These are phyloP conservation scores for Salvator merianae DNA, from an alignment of 2,113 vertebrate species.

Conservation along the genomic window DNA sequence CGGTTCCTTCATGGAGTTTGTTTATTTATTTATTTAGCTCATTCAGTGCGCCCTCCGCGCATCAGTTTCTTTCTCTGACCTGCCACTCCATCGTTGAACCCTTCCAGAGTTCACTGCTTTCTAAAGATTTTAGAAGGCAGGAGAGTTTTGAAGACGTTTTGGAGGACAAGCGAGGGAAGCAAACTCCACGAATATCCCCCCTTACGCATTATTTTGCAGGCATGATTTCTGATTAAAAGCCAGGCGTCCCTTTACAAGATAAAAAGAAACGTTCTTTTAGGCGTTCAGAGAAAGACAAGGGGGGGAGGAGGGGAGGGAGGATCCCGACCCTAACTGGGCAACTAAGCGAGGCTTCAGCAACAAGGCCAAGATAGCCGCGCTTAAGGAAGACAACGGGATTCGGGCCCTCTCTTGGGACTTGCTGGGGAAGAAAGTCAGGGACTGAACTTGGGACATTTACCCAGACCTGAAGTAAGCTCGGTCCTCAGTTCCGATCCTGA, in stretches of 20 bases:
- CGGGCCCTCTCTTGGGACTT: too few relatives aligned
- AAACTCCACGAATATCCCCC: not conserved
- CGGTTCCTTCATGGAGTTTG: not conserved
- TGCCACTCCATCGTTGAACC: conserved; percentile 49
- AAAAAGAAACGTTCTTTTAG: not conserved
- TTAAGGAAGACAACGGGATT: not conserved
- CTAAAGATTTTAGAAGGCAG: conserved; percentile 24
- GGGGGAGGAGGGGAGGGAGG: not conserved
- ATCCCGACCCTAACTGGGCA: not conserved
- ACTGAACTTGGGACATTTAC: not conserved
- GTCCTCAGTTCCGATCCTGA: too few relatives aligned
- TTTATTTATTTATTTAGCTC: not conserved
- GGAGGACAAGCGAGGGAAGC: conserved; percentile 1
- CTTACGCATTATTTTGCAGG: not conserved
- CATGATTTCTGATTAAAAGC: not conserved
- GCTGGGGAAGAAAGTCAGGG: not conserved
- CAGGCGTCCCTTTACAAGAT: not conserved
- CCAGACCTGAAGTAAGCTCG: too few relatives aligned
- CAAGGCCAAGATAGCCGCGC: not conserved
- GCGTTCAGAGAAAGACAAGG: not conserved
- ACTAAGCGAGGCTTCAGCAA: not conserved
- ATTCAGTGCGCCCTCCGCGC: too few relatives aligned
- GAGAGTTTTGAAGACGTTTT: too few relatives aligned
- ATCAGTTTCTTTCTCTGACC: not conserved
- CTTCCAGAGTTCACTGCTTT: conserved; percentile 35